These are phyloP conservation scores for Deroptyus accipitrinus DNA, from an alignment of 2,113 vertebrate species.

Conservation along the genomic window DNA sequence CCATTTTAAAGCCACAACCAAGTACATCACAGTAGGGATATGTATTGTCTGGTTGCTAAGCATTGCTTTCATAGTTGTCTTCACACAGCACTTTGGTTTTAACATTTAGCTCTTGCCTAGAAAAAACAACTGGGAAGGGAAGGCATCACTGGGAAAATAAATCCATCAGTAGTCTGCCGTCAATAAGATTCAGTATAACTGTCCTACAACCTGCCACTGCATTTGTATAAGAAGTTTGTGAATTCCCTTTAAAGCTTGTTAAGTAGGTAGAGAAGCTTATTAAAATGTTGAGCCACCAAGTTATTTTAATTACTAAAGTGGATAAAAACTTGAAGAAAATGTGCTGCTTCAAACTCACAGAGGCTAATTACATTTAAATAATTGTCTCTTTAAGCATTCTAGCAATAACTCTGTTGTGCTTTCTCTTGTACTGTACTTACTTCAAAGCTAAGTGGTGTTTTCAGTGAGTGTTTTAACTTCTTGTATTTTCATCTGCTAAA, in stretches of 20 bases:
- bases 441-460: neutral
- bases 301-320: neutral
- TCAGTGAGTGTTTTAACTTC: neutral
- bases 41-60: slow-evolving; percentile 66
- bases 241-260: neutral
- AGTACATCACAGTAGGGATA: slow-evolving; percentile 61
- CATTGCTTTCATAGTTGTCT: slow-evolving; percentile 69
- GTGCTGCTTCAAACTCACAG: neutral
- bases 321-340: neutral
- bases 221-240: neutral
- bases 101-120: slow-evolving; percentile 64
- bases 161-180: neutral
- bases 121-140: neutral
- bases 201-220: neutral
- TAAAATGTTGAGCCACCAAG: neutral
- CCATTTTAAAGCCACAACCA: slow-evolving; percentile 57
- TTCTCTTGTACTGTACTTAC: neutral
- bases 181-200: neutral
- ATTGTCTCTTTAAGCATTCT: neutral
- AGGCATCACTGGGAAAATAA: neutral
- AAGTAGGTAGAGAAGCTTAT: neutral
- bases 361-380: neutral
- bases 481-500: neutral
- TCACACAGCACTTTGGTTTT: slow-evolving; percentile 59
- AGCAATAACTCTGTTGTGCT: neutral